phyloP scores from a whole-genome alignment of 2,113 vertebrate species.

The Nannospalax galili region DNA sequence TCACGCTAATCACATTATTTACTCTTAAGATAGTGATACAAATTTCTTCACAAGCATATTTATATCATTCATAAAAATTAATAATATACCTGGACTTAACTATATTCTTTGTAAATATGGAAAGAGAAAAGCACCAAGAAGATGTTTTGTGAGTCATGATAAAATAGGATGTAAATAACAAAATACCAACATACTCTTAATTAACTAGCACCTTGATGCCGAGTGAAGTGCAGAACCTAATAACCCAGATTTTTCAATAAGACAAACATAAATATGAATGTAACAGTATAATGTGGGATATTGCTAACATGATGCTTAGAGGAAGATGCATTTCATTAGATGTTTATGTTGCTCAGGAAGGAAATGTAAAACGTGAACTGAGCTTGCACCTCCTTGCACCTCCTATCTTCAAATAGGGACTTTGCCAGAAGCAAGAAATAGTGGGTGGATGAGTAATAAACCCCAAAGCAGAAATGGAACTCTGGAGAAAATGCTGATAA shows the following conservation, averaged over 20 bases:
- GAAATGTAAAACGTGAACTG: constrained; percentile 8
- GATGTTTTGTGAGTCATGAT: not conserved
- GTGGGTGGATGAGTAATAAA: constrained; percentile 5
- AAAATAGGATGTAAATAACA: constrained; percentile 32
- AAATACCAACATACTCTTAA: constrained; percentile 23
- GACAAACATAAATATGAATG: constrained; percentile 35
- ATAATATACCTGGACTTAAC: constrained; percentile 8
- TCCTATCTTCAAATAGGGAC: constrained; percentile 24
- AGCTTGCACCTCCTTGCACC: not conserved
- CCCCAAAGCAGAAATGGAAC: constrained; percentile 22
- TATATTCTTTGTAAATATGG: constrained; percentile 32
- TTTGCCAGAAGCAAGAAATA: constrained; percentile 26
- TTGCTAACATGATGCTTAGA: not conserved
- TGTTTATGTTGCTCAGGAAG: constrained; percentile 47
- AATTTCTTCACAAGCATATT: constrained; percentile 55
- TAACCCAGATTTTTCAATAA: constrained; percentile 35
- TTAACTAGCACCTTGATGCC: not conserved
- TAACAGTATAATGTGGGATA: not conserved
- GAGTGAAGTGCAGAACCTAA: not conserved
- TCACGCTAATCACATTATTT: constrained; percentile 72
- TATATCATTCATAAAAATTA: constrained; percentile 50
- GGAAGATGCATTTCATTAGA: not conserved
- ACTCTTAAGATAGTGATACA: constrained; percentile 30
- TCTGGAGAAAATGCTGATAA: constrained; percentile 8
- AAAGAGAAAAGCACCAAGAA: constrained; percentile 9